Evolutionary conservation across 2,113 vertebrate genomes (phyloP).

Genomic region (Pogonocichla stellata): DNA sequence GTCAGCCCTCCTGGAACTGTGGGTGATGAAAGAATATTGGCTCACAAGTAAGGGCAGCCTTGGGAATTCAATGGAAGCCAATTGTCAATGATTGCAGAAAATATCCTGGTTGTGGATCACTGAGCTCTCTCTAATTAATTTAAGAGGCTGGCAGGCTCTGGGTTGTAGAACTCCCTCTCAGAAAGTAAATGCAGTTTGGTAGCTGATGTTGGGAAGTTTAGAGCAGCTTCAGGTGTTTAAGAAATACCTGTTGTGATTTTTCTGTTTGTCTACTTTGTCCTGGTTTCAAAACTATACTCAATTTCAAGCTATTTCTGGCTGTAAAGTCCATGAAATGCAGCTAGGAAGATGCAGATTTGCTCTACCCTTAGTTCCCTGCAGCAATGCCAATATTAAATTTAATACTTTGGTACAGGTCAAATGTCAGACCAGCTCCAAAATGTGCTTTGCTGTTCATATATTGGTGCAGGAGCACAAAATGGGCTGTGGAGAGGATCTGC

Average conservation of each 20-base stretch:
- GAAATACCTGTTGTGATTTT: not conserved
- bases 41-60: not conserved
- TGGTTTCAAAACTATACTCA: not conserved
- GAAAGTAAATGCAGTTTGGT: not conserved
- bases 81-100: constrained; percentile 15
- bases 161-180: not conserved
- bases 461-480: not conserved
- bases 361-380: not conserved
- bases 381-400: not conserved
- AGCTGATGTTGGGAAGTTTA: not conserved
- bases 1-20: not conserved
- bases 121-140: constrained; percentile 40
- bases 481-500: not conserved
- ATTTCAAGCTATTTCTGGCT: not conserved
- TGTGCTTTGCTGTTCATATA: not conserved
- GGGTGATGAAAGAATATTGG: not conserved
- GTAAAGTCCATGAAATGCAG: not conserved
- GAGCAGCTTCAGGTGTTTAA: not conserved
- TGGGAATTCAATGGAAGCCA: constrained; percentile 1
- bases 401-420: not conserved
- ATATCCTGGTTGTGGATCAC: not conserved
- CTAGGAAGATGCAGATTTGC: not conserved
- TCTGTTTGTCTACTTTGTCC: not conserved
- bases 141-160: constrained; percentile 8
- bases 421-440: not conserved